Evolutionary conservation across 2,797 vertebrate species (phyloP).

Genomic region (Enteromius paludinosus): DNA sequence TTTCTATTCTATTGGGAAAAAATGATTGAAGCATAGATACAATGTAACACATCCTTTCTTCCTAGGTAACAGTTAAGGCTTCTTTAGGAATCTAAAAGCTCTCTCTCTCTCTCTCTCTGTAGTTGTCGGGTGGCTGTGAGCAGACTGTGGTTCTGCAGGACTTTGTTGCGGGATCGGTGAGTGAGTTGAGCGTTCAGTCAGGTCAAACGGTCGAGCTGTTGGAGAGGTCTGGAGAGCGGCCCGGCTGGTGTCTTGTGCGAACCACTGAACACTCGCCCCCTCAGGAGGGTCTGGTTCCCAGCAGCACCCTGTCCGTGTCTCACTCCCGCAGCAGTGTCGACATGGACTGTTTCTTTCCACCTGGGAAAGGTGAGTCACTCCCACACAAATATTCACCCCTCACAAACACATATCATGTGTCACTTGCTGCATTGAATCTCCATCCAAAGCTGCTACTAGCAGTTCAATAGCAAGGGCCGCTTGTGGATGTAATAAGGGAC

Average conservation of each 20-base stretch:
- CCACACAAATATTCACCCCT: background rate
- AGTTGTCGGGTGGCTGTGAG: constrained; percentile 96
- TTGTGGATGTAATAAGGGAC: background rate
- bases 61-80: background rate
- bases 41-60: background rate
- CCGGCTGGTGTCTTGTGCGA: constrained; percentile 92
- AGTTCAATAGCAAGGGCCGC: background rate
- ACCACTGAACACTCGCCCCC: constrained; percentile 90
- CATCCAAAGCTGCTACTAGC: background rate
- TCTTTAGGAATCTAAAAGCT: constrained; percentile 11
- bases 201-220: constrained; percentile 97
- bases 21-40: background rate
- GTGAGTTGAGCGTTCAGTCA: constrained; percentile 91
- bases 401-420: constrained; percentile 10
- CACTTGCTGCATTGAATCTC: background rate
- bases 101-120: constrained; percentile 29
- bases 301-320: constrained; percentile 92
- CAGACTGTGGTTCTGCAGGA: constrained; percentile 94
- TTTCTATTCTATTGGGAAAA: background rate
- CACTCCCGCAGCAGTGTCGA: constrained; percentile 96
- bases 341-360: constrained; percentile 90
- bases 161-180: constrained; percentile 83
- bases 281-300: constrained; percentile 92
- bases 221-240: constrained; percentile 89
- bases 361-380: constrained; percentile 78